Conservation (phyloP, 2,113 vertebrate species). For the Channa maculata region DNA sequence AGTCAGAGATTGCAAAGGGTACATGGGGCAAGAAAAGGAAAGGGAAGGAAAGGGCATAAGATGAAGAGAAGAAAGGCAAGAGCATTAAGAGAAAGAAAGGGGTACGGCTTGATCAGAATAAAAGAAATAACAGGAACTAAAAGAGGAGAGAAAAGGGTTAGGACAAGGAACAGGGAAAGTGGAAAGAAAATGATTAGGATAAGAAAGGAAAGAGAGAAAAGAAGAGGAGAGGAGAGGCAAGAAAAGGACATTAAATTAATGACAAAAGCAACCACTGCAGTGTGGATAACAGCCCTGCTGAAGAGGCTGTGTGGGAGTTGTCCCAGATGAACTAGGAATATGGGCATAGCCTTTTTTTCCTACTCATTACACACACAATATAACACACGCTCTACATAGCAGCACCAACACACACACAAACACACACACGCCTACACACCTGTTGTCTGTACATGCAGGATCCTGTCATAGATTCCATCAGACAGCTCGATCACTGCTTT, state of each 20-base stretch:
- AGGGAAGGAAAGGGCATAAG: neutral
- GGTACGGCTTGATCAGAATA: neutral
- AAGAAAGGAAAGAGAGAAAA: neutral
- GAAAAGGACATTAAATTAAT: constrained; percentile 8
- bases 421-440: constrained; percentile 67
- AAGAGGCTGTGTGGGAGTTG: constrained; percentile 48
- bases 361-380: constrained; percentile 39
- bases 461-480: constrained; percentile 88
- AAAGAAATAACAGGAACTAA: neutral
- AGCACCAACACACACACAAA: constrained; percentile 4
- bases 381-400: constrained; percentile 21
- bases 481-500: constrained; percentile 88
- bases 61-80: neutral
- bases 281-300: neutral
- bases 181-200: no score
- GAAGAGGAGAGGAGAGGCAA: no score
- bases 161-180: no score
- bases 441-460: constrained; percentile 90
- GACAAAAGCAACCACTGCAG: constrained; percentile 15
- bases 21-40: no score
- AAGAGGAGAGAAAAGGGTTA: neutral
- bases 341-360: constrained; percentile 13
- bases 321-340: constrained; percentile 29
- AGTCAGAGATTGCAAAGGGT: neutral
- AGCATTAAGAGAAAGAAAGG: neutral